Base-by-base conservation (phyloP, 53 echinoderm and acorn worm genomes). In the Henricia sp. region DNA sequence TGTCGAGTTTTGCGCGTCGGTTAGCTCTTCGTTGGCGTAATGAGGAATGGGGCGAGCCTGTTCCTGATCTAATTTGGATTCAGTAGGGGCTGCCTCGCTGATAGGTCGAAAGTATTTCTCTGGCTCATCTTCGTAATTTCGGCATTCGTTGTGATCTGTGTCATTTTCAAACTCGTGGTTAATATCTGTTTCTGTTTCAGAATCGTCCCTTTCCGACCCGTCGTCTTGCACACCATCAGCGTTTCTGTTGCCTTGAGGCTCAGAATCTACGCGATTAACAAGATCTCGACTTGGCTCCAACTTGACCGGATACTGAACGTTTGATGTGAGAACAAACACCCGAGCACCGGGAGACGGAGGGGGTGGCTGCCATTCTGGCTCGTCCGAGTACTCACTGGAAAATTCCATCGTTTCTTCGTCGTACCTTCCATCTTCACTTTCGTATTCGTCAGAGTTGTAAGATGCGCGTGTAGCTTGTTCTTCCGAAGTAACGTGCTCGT, bases 311-410 rank as follows among this genome's bases (percentile, higher is more conserved):
- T 40, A 40, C 16, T 14, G 41, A 40, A 76, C 42, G 27, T 43
- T 76, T 16, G 76, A 43, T 26, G 76, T 76, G 23, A 76, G 42
- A 20, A 76, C 58, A 76, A 76, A 76, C 3, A 76, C 76, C 6
- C 76, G 76, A 57, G 76, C 76, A 6, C 76, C 76, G 13, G 76
- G 25, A 28, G 76, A 76, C 19, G 76, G 76, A 16, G 76, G 76
- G 23, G 57, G 58, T 6, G 76, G 59, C 57, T 57, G 76, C 76
- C 76, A 76, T 58, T 76, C 76, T 38, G 76, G 76, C 76, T 76
- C 76, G 57, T 76, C 76, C 0, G 57, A 58, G 42, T 76, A 76
- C 33, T 76, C 75, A 25, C 40, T 57, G 1, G 76, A 76, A 30
- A 40, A 58, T 2, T 76, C 59, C 59, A 70, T 48, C 3, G 48